A percentile compares a stretch with the other conserved stretches of the same genome.
Evolutionary conservation across 2,888 invertebrate species (phyloP).

Genomic region (Oscheius sp.): DNA sequence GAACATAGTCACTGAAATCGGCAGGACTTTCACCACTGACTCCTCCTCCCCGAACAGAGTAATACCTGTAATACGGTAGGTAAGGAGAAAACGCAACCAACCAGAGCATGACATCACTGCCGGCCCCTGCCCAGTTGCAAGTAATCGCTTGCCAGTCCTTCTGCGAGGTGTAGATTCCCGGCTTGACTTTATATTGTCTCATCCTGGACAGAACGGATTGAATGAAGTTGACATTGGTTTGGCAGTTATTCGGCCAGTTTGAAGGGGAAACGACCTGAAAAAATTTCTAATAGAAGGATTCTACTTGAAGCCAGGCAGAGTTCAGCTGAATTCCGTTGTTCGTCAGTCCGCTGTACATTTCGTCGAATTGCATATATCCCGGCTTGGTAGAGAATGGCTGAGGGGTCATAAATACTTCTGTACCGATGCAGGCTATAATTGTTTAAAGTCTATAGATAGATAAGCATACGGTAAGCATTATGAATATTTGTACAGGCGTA

Average conservation of each 20-base stretch:
- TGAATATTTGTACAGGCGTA: slow-evolving; percentile 43
- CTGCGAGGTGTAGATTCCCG: slow-evolving; percentile 2
- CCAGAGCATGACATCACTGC: slow-evolving; percentile 12
- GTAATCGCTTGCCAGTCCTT: slow-evolving; percentile 4
- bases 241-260: background rate
- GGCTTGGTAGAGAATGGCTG: slow-evolving; percentile 32
- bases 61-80: no score
- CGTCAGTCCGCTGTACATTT: slow-evolving; percentile 18
- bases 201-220: background rate
- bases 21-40: slow-evolving; percentile 38
- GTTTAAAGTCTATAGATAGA: no score
- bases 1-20: slow-evolving; percentile 45
- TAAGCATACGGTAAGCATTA: slow-evolving; percentile 34
- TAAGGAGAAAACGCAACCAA: background rate
- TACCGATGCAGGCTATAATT: slow-evolving; percentile 45
- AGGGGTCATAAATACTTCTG: slow-evolving; percentile 52
- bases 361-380: slow-evolving; percentile 18
- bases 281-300: background rate
- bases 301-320: slow-evolving; percentile 8
- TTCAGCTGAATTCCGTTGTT: background rate
- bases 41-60: slow-evolving; percentile 42
- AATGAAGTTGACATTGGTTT: slow-evolving; percentile 2
- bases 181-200: background rate
- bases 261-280: background rate
- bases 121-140: background rate